phyloP scores from a whole-genome alignment of 2,797 vertebrate genomes.

The Pipistrellus pygmaeus region DNA sequence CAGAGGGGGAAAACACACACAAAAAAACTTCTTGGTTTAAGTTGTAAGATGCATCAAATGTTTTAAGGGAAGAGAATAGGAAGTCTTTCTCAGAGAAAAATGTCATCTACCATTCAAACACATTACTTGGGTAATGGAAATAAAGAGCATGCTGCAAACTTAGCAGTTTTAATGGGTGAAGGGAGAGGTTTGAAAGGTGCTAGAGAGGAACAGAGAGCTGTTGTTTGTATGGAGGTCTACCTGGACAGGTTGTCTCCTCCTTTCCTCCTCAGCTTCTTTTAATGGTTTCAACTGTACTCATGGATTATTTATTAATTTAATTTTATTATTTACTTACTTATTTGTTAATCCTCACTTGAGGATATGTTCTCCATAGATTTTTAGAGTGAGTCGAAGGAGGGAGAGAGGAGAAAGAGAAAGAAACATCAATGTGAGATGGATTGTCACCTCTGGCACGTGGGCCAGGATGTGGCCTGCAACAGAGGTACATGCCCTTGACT shows the following conservation, averaged over 20 bases:
- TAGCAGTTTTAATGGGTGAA: not conserved
- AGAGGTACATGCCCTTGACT: too few relatives aligned
- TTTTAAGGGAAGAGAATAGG: constrained; percentile 36
- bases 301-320: not conserved
- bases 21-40: constrained; percentile 40
- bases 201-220: not conserved
- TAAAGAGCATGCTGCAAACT: not conserved
- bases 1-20: too few relatives aligned
- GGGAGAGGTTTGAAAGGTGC: not conserved
- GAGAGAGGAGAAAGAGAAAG: too few relatives aligned
- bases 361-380: too few relatives aligned
- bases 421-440: too few relatives aligned
- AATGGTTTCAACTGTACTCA: not conserved
- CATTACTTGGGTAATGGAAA: not conserved
- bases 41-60: constrained; percentile 41
- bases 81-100: not conserved
- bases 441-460: too few relatives aligned
- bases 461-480: too few relatives aligned
- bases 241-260: not conserved
- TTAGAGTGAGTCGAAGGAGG: too few relatives aligned
- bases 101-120: not conserved
- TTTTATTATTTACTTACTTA: too few relatives aligned
- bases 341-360: too few relatives aligned
- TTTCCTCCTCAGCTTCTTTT: not conserved
- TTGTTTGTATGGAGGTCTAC: not conserved